Evolutionary conservation across 2,113 vertebrate species (phyloP).

Genomic region (Bungarus multicinctus): DNA sequence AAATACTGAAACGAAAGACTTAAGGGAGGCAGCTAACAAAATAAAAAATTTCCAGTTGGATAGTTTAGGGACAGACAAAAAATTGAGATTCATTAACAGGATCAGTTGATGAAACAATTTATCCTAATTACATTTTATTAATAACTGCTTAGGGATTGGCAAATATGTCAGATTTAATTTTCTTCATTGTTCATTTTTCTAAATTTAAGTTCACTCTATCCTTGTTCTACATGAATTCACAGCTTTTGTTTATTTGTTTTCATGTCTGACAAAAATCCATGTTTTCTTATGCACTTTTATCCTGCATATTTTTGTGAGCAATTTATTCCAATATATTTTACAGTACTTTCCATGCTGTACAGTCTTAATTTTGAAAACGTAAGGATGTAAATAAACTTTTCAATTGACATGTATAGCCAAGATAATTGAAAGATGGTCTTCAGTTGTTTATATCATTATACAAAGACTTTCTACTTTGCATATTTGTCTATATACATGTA

Average conservation of each 20-base stretch:
- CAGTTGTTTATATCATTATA: not conserved
- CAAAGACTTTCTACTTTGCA: not conserved
- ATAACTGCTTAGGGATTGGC: not conserved
- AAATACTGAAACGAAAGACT: accelerated
- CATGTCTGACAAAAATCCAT: not conserved
- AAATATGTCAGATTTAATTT: not conserved
- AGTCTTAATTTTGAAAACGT: not conserved
- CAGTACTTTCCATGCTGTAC: not conserved
- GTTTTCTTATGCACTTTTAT: not conserved
- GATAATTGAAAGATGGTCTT: not conserved
- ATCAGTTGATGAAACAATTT: not conserved
- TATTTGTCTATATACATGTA: not conserved
- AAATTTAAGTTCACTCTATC: not conserved
- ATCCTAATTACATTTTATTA: not conserved
- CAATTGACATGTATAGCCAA: not conserved
- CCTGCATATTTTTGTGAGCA: not conserved
- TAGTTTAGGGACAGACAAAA: not conserved
- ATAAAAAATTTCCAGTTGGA: not conserved
- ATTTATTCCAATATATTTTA: not conserved
- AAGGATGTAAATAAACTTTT: not conserved
- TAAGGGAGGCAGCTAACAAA: not conserved
- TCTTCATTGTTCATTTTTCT: not conserved
- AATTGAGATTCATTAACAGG: not conserved
- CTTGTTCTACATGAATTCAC: not conserved
- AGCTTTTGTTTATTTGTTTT: not conserved